Percentiles rank a stretch among this genome's conserved stretches.
phyloP scores from a whole-genome alignment of 2,888 invertebrate species.

The Cheilosia grossa region DNA sequence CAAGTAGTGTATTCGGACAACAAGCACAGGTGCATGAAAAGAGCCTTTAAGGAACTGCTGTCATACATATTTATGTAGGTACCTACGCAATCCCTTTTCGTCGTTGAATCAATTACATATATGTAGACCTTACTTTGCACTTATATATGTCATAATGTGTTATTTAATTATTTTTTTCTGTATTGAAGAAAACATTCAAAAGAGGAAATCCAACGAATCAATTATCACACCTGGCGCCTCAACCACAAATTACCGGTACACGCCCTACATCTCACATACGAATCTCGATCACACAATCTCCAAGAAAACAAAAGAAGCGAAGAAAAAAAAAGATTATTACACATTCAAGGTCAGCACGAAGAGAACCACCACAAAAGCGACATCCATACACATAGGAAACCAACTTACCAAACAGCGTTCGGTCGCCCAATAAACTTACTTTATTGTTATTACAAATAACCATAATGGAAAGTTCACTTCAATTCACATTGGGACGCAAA shows the following conservation, averaged over 20 bases:
- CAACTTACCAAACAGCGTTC: constrained; percentile 35
- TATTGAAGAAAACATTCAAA: background rate
- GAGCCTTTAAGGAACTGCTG: too few relatives aligned
- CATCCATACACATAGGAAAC: constrained; percentile 5
- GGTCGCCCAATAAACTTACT: constrained; percentile 25
- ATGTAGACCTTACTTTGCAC: background rate
- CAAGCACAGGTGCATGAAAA: too few relatives aligned
- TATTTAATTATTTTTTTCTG: too few relatives aligned
- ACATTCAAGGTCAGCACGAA: constrained; percentile 66
- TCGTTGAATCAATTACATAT: too few relatives aligned
- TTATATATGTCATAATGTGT: background rate
- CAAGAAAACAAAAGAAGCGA: constrained; percentile 16
- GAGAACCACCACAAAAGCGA: constrained; percentile 36
- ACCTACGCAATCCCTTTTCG: too few relatives aligned
- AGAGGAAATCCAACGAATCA: constrained; percentile 55
- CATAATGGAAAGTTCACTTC: constrained; percentile 40
- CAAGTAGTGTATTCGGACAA: too few relatives aligned
- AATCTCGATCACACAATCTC: constrained; percentile 40
- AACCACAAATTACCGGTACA: constrained; percentile 26
- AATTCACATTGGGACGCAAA: constrained; percentile 59
- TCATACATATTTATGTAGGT: too few relatives aligned
- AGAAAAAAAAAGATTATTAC: constrained; percentile 5
- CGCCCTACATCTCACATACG: constrained; percentile 53
- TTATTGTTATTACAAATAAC: constrained; percentile 52
- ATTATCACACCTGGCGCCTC: constrained; percentile 59